These are phyloP conservation scores for Horisme vitalbata DNA, from an alignment of 2,888 invertebrate genomes.

Conservation along the genomic window DNA sequence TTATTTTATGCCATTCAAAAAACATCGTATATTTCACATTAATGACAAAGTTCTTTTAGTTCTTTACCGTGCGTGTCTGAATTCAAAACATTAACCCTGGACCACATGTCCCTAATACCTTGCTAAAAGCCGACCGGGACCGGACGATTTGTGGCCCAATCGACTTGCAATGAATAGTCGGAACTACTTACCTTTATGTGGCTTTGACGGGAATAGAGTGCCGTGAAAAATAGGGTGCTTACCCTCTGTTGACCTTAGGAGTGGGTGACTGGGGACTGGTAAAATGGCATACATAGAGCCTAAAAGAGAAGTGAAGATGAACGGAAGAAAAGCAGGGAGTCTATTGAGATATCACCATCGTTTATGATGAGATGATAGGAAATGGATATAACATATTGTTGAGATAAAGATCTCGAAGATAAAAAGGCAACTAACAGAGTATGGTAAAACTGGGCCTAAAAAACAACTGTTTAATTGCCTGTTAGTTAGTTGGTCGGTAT, in stretches of 20 bases:
- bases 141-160: conserved; percentile 70
- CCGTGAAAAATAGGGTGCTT: conserved; percentile 23
- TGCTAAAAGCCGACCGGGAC: conserved; percentile 59
- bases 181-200: conserved; percentile 50
- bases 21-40: no score
- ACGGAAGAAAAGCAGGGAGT: no score
- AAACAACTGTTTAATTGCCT: no score
- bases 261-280: conserved; percentile 6
- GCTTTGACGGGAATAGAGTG: conserved; percentile 18
- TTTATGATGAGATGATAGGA: no score
- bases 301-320: no score
- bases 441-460: no score
- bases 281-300: no score
- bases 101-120: conserved; percentile 35
- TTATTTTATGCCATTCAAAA: neutral
- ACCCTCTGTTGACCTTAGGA: conserved; percentile 18
- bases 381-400: no score
- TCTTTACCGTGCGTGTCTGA: conserved; percentile 9
- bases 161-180: conserved; percentile 73
- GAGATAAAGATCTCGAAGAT: no score
- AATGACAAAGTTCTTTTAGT: no score
- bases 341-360: neutral
- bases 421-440: no score
- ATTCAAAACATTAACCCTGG: conserved; percentile 30
- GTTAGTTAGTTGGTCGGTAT: no score